phyloP scores from a whole-genome alignment of 2,113 vertebrate species.

The Asarcornis scutulata region DNA sequence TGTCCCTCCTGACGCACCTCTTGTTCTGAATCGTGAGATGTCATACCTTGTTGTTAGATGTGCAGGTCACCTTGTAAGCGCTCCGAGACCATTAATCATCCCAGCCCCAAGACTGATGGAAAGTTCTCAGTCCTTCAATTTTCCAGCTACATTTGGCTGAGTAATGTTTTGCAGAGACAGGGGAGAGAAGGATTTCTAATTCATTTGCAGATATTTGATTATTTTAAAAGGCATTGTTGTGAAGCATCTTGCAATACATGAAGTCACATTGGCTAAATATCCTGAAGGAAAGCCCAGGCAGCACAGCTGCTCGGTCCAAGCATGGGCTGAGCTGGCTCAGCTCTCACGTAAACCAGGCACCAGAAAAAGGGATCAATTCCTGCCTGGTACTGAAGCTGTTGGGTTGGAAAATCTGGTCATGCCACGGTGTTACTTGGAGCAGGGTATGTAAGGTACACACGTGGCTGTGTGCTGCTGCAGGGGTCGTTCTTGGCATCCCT shows the following conservation, averaged over 20 bases:
- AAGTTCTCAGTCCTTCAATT: constrained; percentile 18
- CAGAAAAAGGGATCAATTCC: not conserved
- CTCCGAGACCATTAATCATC: not conserved
- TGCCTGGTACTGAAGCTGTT: not conserved
- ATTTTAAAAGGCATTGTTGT: constrained; percentile 9
- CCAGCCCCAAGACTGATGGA: not conserved
- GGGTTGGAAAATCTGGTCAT: not conserved
- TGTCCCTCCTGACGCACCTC: not conserved
- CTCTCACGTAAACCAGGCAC: not conserved
- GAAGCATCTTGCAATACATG: not conserved
- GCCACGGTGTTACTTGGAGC: not conserved
- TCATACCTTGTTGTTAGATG: not conserved
- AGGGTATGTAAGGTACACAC: not conserved
- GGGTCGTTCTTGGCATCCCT: not conserved
- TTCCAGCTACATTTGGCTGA: not conserved
- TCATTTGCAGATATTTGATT: not conserved
- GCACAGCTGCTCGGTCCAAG: not conserved
- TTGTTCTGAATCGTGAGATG: not conserved
- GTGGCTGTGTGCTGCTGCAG: not conserved
- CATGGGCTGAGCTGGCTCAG: not conserved
- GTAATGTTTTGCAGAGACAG: not conserved
- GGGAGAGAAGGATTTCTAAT: not conserved
- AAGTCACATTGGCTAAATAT: not conserved
- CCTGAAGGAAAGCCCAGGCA: not conserved
- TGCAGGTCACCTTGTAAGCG: not conserved